These are phyloP conservation scores for Drosophila oshimai DNA, from an alignment of 1,140 invertebrate species.

Conservation along the genomic window DNA sequence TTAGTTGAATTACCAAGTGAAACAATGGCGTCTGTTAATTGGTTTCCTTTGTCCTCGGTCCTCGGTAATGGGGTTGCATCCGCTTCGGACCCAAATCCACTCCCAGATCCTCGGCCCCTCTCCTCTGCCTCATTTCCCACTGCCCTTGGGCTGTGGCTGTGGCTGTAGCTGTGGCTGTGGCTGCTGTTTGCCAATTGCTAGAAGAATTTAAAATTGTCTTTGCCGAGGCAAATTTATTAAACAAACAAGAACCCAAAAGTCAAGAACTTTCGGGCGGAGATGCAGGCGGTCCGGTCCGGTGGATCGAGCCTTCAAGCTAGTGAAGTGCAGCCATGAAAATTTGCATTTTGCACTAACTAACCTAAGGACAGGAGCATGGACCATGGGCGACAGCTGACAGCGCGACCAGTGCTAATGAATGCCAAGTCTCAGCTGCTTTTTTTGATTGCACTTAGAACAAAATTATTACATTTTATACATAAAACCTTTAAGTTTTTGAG, in stretches of 20 bases:
- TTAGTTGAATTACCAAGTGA: conserved; percentile 81
- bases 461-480: too few relatives aligned
- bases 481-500: too few relatives aligned
- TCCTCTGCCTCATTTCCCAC: not conserved
- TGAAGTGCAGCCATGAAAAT: conserved; percentile 59
- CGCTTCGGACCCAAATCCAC: conserved; percentile 37
- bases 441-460: conserved; percentile 6
- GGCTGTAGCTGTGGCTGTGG: conserved; percentile 20
- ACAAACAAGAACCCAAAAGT: conserved; percentile 62
- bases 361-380: conserved; percentile 43
- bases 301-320: conserved; percentile 46
- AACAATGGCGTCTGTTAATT: conserved; percentile 80
- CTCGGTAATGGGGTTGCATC: conserved; percentile 56
- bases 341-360: conserved; percentile 75
- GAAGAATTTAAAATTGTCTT: conserved; percentile 80
- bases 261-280: conserved; percentile 17
- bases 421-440: conserved; percentile 24
- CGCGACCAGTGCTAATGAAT: conserved; percentile 71
- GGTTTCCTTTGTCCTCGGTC: conserved; percentile 74
- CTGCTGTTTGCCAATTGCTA: conserved; percentile 77
- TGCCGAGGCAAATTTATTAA: conserved; percentile 73
- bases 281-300: not conserved
- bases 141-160: conserved; percentile 11
- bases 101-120: not conserved
- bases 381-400: conserved; percentile 50